These are phyloP conservation scores for Amphimallon solstitiale DNA, from an alignment of 2,888 invertebrate genomes.

Conservation along the genomic window DNA sequence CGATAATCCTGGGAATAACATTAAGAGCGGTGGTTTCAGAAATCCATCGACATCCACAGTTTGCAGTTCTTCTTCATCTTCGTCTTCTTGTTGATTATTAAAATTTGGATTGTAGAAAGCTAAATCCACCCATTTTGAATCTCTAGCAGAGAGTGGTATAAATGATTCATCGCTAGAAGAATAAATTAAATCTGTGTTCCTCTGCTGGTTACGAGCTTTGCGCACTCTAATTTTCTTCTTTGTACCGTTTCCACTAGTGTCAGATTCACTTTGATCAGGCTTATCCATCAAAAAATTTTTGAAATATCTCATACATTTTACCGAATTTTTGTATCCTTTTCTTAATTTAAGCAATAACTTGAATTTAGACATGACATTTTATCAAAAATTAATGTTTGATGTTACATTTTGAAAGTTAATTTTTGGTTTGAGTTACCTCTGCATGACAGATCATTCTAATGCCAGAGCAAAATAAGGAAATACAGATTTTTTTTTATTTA, in stretches of 20 bases:
- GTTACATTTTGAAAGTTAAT: too few relatives aligned
- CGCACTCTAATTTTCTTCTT: constrained; percentile 40
- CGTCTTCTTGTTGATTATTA: constrained; percentile 36
- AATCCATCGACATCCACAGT: constrained; percentile 46
- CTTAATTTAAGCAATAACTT: constrained; percentile 38
- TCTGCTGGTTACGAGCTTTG: constrained; percentile 13
- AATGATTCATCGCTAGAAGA: constrained; percentile 46
- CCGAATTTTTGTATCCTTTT: constrained; percentile 29
- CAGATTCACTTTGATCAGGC: constrained; percentile 10
- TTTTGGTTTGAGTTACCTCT: too few relatives aligned
- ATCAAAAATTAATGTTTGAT: constrained; percentile 7
- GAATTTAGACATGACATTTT: constrained; percentile 45
- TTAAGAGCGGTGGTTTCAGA: constrained; percentile 47
- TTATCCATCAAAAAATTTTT: constrained; percentile 39
- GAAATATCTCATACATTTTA: constrained; percentile 37
- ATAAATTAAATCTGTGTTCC: constrained; percentile 20
- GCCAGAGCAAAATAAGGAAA: too few relatives aligned
- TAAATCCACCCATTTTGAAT: constrained; percentile 65
- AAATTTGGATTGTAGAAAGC: constrained; percentile 57
- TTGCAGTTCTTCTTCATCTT: constrained; percentile 48
- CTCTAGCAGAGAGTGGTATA: constrained; percentile 63
- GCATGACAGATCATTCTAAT: too few relatives aligned
- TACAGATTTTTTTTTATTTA: too few relatives aligned
- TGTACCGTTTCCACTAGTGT: constrained; percentile 24
- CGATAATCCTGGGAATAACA: constrained; percentile 52